phyloP scores from a whole-genome alignment of 2,888 invertebrate species.

The Archips crataeganus region DNA sequence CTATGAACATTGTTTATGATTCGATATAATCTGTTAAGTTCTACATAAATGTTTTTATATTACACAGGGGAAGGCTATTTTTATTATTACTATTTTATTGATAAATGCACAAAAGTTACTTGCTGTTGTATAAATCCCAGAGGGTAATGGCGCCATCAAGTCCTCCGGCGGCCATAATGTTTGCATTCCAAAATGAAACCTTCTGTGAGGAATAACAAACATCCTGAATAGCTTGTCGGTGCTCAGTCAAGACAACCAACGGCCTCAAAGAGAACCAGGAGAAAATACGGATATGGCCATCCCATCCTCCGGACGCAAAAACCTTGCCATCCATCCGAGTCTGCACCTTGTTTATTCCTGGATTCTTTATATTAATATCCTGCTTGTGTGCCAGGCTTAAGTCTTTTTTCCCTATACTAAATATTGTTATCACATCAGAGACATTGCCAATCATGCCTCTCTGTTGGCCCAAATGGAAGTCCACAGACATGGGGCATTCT shows the following conservation, averaged over 20 bases:
- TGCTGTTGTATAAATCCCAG: conserved; percentile 91
- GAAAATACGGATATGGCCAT: conserved; percentile 90
- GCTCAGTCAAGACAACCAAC: conserved; percentile 90
- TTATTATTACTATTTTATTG: conserved; percentile 32
- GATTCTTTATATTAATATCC: conserved; percentile 89
- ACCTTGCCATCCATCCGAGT: conserved; percentile 90
- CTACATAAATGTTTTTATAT: conserved; percentile 44
- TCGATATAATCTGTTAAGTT: conserved; percentile 43
- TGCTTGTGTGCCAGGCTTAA: conserved; percentile 84
- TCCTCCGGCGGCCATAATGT: conserved; percentile 92
- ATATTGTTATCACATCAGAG: conserved; percentile 87
- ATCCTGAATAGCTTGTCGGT: conserved; percentile 89
- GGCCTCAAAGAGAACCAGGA: conserved; percentile 92
- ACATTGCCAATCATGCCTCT: conserved; percentile 89
- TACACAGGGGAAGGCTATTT: conserved; percentile 40
- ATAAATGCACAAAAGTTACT: conserved; percentile 55
- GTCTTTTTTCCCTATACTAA: conserved; percentile 84
- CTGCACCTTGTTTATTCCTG: conserved; percentile 89
- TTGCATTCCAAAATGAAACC: conserved; percentile 89
- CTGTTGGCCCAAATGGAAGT: conserved; percentile 88
- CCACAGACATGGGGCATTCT: conserved; percentile 89
- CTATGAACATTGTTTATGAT: conserved; percentile 25
- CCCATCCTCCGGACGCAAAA: conserved; percentile 91
- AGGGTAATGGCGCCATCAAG: conserved; percentile 91
- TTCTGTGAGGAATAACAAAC: conserved; percentile 88